Base-by-base conservation (phyloP, 2,888 invertebrate genomes). In the Trimorus sp. region DNA sequence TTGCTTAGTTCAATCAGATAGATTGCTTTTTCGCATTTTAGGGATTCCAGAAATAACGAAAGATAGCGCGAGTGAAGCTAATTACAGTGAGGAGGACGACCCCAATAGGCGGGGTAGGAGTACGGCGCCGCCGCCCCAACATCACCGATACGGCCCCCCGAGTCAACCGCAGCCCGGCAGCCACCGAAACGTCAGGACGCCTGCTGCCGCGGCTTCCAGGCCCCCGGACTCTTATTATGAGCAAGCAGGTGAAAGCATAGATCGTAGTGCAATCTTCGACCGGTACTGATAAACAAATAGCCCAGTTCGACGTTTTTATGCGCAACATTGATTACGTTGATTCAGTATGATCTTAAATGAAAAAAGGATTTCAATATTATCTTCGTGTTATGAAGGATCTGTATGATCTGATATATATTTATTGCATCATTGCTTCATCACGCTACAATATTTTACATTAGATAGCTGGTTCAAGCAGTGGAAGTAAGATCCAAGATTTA, bases 21-120 rank as follows among this genome's bases (percentile, higher is more conserved):
- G 82, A 74, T 4, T 73, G 78, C 71, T 76, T 71, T 80, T 77
- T 69, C 70, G 74, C 65, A 70, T 71, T 81, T 70, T 83, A 92
- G 91, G 91, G 85, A 89, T 92, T 90, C 92, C 93, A 93, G 96
- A 96, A 94, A 96, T 97, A 92, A 96, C 96, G 91, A 96, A 96
- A 94, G 96, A 97, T 90, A 94, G 95, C 91, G 95, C 95, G 78
- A 93, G 94, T 86, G 94, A 93, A 92, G 94, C 92, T 63, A 94
- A 95, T 93, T 94, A 94, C 92, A 95, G 94, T 91, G 95, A 95
- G 91, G 96, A 96, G 87, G 94, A 94, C 85, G 92, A 93, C 88
- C 89, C 93, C 76, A 92, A 93, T 73, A 91, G 93, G 82, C 92
- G 89, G 87, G 88, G 88, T 37, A 88, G 90, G 16, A 89, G 88